Percentiles rank a stretch among this genome's conserved stretches.
Evolutionary conservation across 2,113 vertebrate genomes (phyloP).

Genomic region (Lepisosteus osseus): DNA sequence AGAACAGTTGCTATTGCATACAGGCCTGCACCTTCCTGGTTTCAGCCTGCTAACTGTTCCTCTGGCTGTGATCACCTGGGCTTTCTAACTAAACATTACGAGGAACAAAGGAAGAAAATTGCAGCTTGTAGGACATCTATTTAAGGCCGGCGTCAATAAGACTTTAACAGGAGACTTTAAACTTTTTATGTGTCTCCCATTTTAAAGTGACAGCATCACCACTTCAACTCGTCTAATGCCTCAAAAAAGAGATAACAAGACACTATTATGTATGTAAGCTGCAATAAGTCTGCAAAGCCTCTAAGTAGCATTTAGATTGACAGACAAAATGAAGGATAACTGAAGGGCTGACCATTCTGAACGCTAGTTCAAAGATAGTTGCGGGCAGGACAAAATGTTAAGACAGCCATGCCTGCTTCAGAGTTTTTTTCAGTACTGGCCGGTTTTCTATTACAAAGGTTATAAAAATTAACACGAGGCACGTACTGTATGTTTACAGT

Average conservation of each 20-base stretch:
- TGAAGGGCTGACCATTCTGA: neutral
- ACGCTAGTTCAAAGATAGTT: neutral
- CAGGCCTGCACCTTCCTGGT: neutral
- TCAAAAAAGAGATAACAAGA: neutral
- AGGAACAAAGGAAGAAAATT: slow-evolving; percentile 15
- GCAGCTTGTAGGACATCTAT: slow-evolving; percentile 17
- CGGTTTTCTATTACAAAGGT: no score
- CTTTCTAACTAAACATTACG: slow-evolving; percentile 2
- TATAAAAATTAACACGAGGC: no score
- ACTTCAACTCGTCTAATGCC: slow-evolving; percentile 6
- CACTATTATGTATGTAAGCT: slow-evolving; percentile 3
- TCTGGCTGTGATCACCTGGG: slow-evolving; percentile 6
- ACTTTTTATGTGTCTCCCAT: slow-evolving; percentile 4
- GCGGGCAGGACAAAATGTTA: neutral
- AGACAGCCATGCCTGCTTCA: neutral
- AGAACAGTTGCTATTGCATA: neutral
- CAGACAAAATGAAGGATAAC: slow-evolving; percentile 8
- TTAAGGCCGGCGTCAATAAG: slow-evolving; percentile 20
- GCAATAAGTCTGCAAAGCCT: neutral
- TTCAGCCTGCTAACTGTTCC: slow-evolving; percentile 9
- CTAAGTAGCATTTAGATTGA: slow-evolving; percentile 9
- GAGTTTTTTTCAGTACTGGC: no score
- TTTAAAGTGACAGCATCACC: neutral
- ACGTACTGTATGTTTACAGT: no score
- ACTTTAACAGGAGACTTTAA: slow-evolving; percentile 4